Percentiles rank a stretch among this genome's conserved stretches.
Evolutionary conservation across 2,888 invertebrate genomes (phyloP).

Genomic region (Drosophila flavopinicola): DNA sequence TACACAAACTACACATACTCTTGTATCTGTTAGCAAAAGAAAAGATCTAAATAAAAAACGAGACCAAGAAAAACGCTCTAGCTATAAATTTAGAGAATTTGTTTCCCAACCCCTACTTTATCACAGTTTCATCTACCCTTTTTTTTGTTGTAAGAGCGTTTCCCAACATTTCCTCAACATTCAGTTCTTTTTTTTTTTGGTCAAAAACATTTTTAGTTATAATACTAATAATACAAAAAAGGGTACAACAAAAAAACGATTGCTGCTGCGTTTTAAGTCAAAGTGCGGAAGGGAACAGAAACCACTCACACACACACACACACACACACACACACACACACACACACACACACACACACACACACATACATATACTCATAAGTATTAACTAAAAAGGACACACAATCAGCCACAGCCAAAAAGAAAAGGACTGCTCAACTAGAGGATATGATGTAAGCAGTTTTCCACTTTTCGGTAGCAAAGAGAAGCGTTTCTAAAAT

Average conservation of each 20-base stretch:
- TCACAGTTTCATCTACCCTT: slow-evolving; percentile 38
- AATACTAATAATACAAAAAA: slow-evolving; percentile 39
- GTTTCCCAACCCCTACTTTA: slow-evolving; percentile 1
- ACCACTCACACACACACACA: slow-evolving; percentile 24
- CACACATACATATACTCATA: slow-evolving; percentile 7
- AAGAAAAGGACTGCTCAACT: slow-evolving; percentile 3
- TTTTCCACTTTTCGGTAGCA: not conserved
- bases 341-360: slow-evolving; percentile 13
- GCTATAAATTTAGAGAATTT: slow-evolving; percentile 61
- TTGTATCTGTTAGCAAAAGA: no score
- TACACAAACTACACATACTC: no score
- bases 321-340: slow-evolving; percentile 6
- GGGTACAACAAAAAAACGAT: slow-evolving; percentile 10
- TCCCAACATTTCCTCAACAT: slow-evolving; percentile 15
- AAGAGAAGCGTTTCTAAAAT: no score
- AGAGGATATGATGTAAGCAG: not conserved
- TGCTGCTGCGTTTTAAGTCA: slow-evolving; percentile 21
- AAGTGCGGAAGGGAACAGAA: slow-evolving; percentile 17
- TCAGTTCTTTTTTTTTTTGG: not conserved
- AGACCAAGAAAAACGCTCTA: not conserved
- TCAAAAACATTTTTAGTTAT: slow-evolving; percentile 33
- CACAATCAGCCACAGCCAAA: slow-evolving; percentile 6
- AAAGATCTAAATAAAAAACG: not conserved
- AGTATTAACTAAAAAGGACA: slow-evolving; percentile 20
- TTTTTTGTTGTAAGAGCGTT: slow-evolving; percentile 22